Evolutionary conservation across 2,888 invertebrate genomes (phyloP).

Genomic region (Pseudoips prasinana): DNA sequence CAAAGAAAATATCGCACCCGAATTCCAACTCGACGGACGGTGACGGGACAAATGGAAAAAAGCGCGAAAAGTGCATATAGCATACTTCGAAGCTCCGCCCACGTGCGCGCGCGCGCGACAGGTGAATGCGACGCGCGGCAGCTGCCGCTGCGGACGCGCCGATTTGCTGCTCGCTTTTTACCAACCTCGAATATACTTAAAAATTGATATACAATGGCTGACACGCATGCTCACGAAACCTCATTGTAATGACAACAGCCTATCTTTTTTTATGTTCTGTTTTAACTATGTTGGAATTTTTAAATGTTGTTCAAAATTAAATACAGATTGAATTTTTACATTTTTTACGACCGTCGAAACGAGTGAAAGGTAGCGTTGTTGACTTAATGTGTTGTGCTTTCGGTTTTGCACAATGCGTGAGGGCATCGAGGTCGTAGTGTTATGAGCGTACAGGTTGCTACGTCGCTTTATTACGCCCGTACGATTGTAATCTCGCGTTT

Average conservation of each 20-base stretch:
- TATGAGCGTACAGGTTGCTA: slow-evolving; percentile 8
- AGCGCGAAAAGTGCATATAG: slow-evolving; percentile 66
- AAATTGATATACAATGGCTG: slow-evolving; percentile 72
- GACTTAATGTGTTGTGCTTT: slow-evolving; percentile 16
- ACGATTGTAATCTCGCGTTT: slow-evolving; percentile 6
- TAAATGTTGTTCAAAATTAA: slow-evolving; percentile 17
- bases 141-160: slow-evolving; percentile 57
- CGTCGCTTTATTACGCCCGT: slow-evolving; percentile 2
- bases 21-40: slow-evolving; percentile 68
- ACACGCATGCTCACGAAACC: slow-evolving; percentile 53
- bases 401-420: slow-evolving; percentile 16
- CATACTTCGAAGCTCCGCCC: slow-evolving; percentile 55
- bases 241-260: slow-evolving; percentile 42
- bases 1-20: slow-evolving; percentile 79
- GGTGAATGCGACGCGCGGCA: slow-evolving; percentile 72
- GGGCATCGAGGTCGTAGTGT: slow-evolving; percentile 12
- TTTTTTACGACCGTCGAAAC: not conserved
- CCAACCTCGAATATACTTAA: slow-evolving; percentile 62
- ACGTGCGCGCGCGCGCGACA: slow-evolving; percentile 71
- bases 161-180: slow-evolving; percentile 65
- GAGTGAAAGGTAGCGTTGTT: slow-evolving; percentile 21
- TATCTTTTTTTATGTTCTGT: slow-evolving; percentile 32
- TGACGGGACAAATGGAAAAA: slow-evolving; percentile 71
- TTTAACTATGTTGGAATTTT: slow-evolving; percentile 19
- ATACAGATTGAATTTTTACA: slow-evolving; percentile 22